Percentiles rank a stretch among this genome's conserved stretches.
Conservation (phyloP, 2,797 vertebrate genomes). For the Rousettus madagascariensis region DNA sequence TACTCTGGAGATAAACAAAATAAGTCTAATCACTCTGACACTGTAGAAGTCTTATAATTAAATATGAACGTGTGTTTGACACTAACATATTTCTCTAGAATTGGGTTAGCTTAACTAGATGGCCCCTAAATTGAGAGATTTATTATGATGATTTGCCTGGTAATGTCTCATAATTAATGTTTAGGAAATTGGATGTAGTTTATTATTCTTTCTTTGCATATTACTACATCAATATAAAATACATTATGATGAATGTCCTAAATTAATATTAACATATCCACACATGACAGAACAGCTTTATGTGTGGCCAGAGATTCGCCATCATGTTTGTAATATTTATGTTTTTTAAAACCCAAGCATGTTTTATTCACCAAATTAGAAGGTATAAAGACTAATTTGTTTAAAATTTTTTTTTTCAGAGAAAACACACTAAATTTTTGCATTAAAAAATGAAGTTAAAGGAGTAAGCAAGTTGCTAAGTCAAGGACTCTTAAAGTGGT, state of each 20-base stretch:
- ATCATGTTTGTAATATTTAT: slow-evolving; percentile 43
- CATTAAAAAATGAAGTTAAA: neutral
- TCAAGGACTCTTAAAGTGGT: neutral
- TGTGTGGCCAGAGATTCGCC: neutral
- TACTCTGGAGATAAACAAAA: slow-evolving; percentile 23
- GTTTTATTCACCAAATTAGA: neutral
- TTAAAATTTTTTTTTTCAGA: neutral
- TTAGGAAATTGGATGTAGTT: slow-evolving; percentile 63
- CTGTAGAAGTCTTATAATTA: slow-evolving; percentile 57
- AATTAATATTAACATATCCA: slow-evolving; percentile 43
- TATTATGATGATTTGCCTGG: slow-evolving; percentile 39
- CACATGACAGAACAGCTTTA: neutral
- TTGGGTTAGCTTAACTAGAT: slow-evolving; percentile 52
- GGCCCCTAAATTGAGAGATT: slow-evolving; percentile 48
- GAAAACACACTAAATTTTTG: neutral
- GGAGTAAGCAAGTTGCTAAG: neutral
- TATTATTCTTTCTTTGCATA: slow-evolving; percentile 59
- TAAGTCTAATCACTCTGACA: slow-evolving; percentile 48
- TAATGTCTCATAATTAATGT: slow-evolving; percentile 63
- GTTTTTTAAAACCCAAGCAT: neutral
- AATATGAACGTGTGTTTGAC: slow-evolving; percentile 57
- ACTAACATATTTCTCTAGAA: slow-evolving; percentile 65
- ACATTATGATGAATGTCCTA: slow-evolving; percentile 52
- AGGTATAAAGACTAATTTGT: neutral
- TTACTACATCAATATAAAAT: slow-evolving; percentile 50